Conservation (phyloP, 2,797 vertebrate species). For the Erithacus rubecula region DNA sequence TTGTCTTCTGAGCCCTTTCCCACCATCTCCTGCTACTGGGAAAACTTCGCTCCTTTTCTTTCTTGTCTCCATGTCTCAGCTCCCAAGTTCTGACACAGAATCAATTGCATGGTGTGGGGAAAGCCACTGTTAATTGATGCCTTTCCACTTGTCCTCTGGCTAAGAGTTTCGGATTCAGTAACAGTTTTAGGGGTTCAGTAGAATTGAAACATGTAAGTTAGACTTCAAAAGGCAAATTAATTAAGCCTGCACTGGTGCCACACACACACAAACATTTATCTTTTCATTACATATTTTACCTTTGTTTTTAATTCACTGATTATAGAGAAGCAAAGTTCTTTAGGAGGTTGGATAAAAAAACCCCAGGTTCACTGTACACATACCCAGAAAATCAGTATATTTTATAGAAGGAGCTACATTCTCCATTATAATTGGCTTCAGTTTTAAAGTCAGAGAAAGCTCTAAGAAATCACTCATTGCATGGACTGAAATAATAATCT, state of each 20-base stretch:
- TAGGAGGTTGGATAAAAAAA: background rate
- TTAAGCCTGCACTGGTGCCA: background rate
- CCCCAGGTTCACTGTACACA: background rate
- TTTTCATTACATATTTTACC: background rate
- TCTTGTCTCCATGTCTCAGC: background rate
- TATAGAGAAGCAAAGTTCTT: background rate
- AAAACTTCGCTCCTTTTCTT: background rate
- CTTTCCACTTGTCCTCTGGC: background rate
- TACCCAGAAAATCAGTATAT: background rate
- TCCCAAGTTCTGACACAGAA: background rate
- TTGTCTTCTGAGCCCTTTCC: background rate
- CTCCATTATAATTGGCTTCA: background rate
- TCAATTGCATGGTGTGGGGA: accelerated
- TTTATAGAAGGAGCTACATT: background rate
- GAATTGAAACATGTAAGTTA: background rate
- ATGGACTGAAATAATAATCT: background rate
- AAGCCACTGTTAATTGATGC: background rate
- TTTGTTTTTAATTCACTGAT: background rate
- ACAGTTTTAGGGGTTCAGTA: background rate
- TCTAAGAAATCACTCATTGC: background rate
- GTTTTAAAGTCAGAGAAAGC: background rate
- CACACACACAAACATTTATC: too few species aligned
- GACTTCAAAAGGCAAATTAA: background rate
- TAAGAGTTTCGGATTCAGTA: background rate
- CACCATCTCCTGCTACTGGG: background rate